phyloP scores from a whole-genome alignment of 2,797 vertebrate genomes.

The Chelidonichthys spinosus region DNA sequence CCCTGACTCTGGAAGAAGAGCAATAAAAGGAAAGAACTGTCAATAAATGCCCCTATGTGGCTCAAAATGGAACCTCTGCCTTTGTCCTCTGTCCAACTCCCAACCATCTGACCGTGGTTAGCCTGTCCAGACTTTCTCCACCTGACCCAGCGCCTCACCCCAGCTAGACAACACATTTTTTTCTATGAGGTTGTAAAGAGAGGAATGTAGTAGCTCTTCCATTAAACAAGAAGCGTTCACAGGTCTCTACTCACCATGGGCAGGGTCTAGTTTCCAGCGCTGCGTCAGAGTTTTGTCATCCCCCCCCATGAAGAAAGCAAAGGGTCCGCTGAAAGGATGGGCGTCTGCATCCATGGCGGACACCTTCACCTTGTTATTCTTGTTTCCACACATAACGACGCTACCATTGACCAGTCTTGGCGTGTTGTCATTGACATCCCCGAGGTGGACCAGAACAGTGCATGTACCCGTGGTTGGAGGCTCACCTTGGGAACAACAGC shows the following conservation, averaged over 20 bases:
- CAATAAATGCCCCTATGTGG: too few relatives aligned
- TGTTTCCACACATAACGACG: conserved; percentile 77
- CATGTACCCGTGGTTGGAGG: conserved; percentile 82
- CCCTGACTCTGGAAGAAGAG: too few relatives aligned
- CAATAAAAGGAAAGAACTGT: too few relatives aligned
- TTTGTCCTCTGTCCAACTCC: too few relatives aligned
- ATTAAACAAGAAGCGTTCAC: neutral
- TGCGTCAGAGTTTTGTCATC: conserved; percentile 42
- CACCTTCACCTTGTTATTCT: conserved; percentile 55
- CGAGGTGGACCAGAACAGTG: conserved; percentile 80
- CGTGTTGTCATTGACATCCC: conserved; percentile 83
- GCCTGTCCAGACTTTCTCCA: too few relatives aligned
- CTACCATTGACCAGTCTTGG: conserved; percentile 69
- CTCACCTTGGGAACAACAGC: conserved; percentile 70
- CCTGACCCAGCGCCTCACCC: too few relatives aligned
- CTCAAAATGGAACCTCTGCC: too few relatives aligned
- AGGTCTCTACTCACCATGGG: conserved; percentile 72
- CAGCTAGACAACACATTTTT: too few relatives aligned
- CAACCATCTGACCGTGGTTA: too few relatives aligned
- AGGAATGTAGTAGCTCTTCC: neutral
- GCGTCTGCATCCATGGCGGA: conserved; percentile 71
- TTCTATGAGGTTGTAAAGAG: conserved; percentile 7
- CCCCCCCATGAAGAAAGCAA: conserved; percentile 76
- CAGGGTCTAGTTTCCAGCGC: conserved; percentile 82
- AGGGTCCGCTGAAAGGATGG: conserved; percentile 80